Evolutionary conservation across 2,113 vertebrate genomes (phyloP), one percentile per base, ranked within the genome.

Genomic region (Hydropotes inermis): DNA sequence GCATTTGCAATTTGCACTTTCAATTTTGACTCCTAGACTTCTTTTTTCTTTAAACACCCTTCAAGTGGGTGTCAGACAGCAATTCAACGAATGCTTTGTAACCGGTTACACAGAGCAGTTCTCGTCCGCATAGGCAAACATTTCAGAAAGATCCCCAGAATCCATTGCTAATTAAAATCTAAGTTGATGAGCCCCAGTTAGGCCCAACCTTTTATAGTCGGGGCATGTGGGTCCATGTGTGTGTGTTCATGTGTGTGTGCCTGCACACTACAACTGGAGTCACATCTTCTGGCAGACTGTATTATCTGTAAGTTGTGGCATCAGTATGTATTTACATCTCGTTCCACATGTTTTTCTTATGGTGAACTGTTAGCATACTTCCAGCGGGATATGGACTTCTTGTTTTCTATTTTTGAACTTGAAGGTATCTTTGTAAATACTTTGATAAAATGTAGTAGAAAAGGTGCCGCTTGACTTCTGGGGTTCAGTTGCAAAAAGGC

Each of bases 1-100:
- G 94, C 87, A 89, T 98, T 93, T 97, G 97, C 89, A 97, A 98
- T 98, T 97, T 97, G 89, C 97, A 97, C 96, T 87, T 98, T 96
- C 94, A 89, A 39, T 97, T 96, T 97, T 97, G 95, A 98, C 78
- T 98, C 67, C 21, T 83, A 94, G 94, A 82, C 86, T 98, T 86
- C 83, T 93, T 96, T 89, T 74, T 89, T 88, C 91, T 93, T 96
- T 97, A 96, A 89, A 97, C 70, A 96, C 47, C 86, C 93, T 97
- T 96, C 86, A 96, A 54, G 60, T 87, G 85, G 61, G 97, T 98
- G 95, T 97, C 96, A 98, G 96, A 98, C 91, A 21, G 57, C 54
- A 94, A 76, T 54, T 97, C 82, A 97, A 9, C 15, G 87, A 78
- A 55, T 52, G 90, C 86, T 95, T 95, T 74, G 33, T 79, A 67